Evolutionary conservation across 2,888 invertebrate genomes (phyloP).

Genomic region (Macrosiphum euphorbiae): DNA sequence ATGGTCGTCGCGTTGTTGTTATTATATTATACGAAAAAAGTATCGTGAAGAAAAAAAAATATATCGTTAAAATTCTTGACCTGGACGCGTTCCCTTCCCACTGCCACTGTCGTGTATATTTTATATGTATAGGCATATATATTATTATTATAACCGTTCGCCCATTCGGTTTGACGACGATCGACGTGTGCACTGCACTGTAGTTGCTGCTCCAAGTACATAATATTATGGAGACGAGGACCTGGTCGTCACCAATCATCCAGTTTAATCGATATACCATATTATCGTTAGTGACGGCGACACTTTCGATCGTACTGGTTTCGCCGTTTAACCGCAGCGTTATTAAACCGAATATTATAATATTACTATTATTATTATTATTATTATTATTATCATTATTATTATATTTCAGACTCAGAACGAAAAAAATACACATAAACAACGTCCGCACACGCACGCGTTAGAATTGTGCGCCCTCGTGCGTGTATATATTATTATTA

Average conservation of each 20-base stretch:
- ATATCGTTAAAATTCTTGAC: conserved; percentile 64
- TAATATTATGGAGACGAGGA: neutral
- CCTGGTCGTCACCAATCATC: conserved; percentile 51
- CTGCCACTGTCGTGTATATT: neutral
- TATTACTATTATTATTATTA: too few species aligned
- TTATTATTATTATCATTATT: too few species aligned
- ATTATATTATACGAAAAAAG: neutral
- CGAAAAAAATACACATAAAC: neutral
- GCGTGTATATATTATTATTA: neutral
- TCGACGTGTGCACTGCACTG: neutral
- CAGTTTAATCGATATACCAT: conserved; percentile 47
- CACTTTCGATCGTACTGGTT: conserved; percentile 58
- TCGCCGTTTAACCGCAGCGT: neutral
- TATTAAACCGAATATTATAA: conserved; percentile 14
- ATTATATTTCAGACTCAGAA: neutral
- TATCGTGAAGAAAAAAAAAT: neutral
- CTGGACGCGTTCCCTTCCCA: conserved; percentile 23
- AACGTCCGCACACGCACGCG: neutral
- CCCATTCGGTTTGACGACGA: conserved; percentile 9
- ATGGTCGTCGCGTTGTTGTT: neutral
- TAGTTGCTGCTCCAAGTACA: neutral
- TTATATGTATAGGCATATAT: neutral
- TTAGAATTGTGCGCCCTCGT: neutral
- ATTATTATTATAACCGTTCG: neutral
- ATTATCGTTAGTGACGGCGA: conserved; percentile 29